These are phyloP conservation scores for Enteromius fasciolatus DNA, from an alignment of 2,797 vertebrate species.

Conservation along the genomic window DNA sequence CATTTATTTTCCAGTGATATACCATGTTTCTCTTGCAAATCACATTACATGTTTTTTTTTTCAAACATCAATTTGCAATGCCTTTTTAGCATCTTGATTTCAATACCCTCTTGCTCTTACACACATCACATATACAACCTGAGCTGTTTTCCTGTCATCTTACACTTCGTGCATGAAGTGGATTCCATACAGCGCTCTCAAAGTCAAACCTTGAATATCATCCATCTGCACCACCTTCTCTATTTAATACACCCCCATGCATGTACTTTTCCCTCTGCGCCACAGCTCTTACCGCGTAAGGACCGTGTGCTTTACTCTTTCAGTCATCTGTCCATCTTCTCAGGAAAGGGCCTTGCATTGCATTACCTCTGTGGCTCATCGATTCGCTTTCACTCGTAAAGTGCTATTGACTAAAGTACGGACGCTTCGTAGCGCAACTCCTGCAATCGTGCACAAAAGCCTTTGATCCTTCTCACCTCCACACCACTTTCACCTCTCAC, in stretches of 20 bases:
- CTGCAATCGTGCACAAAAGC: constrained; percentile 44
- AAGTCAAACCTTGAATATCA: constrained; percentile 34
- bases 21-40: not conserved
- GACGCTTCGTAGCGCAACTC: constrained; percentile 62
- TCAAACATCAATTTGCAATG: constrained; percentile 14
- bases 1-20: too few relatives aligned
- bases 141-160: constrained; percentile 42
- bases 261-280: constrained; percentile 7
- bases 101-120: constrained; percentile 1
- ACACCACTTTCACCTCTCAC: not conserved
- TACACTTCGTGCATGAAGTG: constrained; percentile 49
- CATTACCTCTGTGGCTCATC: constrained; percentile 73
- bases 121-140: not conserved
- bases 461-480: constrained; percentile 26
- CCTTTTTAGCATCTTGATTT: constrained; percentile 12
- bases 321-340: constrained; percentile 41
- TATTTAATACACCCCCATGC: constrained; percentile 9
- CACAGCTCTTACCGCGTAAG: constrained; percentile 1
- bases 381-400: constrained; percentile 77
- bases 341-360: constrained; percentile 65
- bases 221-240: constrained; percentile 9
- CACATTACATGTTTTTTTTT: constrained; percentile 7
- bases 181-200: constrained; percentile 11
- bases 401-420: constrained; percentile 79
- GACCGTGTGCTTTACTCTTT: constrained; percentile 58